These are phyloP conservation scores for Leucopsar rothschildi DNA, from an alignment of 2,113 vertebrate species.

Conservation along the genomic window DNA sequence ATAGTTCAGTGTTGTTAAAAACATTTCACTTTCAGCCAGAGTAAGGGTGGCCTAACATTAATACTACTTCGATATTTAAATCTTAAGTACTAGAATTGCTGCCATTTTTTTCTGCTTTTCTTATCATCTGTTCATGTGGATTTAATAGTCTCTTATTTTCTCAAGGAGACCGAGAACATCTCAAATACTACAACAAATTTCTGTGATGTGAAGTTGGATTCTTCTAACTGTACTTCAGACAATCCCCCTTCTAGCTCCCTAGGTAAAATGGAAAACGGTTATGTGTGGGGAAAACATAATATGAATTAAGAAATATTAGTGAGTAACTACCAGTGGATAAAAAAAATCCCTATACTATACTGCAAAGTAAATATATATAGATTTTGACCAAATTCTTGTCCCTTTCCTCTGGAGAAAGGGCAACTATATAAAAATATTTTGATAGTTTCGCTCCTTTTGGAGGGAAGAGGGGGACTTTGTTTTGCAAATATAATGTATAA, in stretches of 20 bases:
- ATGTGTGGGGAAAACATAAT: background rate
- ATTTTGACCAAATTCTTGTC: background rate
- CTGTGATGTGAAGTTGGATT: background rate
- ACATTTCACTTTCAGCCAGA: background rate
- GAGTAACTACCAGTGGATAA: background rate
- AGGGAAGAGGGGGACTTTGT: background rate
- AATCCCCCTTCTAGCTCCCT: background rate
- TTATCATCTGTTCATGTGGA: background rate
- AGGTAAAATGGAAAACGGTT: conserved; percentile 30
- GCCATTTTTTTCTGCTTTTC: background rate
- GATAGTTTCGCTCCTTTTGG: background rate
- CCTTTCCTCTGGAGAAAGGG: background rate
- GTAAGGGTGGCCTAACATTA: background rate
- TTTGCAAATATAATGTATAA: background rate
- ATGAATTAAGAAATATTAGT: background rate
- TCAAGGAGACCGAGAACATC: conserved; percentile 52
- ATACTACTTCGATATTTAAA: background rate
- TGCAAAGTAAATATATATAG: background rate
- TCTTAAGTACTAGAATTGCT: background rate
- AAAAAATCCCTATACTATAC: background rate
- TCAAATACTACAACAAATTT: background rate
- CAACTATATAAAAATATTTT: background rate
- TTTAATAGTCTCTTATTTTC: background rate
- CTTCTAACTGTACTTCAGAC: background rate
- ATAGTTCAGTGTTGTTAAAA: background rate